Conservation (phyloP, 2,113 vertebrate genomes). For the Sciurus niger region DNA sequence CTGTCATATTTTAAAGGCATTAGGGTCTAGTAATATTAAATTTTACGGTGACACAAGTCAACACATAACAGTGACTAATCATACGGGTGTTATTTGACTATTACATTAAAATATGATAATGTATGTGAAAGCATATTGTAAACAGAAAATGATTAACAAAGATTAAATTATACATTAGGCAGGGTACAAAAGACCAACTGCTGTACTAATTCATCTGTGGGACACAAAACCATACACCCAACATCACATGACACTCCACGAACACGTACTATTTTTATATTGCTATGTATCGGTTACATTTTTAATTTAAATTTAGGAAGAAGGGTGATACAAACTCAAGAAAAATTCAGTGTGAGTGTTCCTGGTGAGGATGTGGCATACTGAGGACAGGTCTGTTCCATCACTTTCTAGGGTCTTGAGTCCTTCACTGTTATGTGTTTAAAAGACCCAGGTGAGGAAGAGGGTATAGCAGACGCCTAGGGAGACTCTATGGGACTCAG, state of each 20-base stretch:
- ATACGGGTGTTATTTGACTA: background rate
- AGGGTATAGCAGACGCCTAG: background rate
- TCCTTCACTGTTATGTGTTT: background rate
- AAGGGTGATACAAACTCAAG: background rate
- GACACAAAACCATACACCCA: background rate
- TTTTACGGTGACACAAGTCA: background rate
- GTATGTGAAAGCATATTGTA: background rate
- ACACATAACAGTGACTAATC: background rate
- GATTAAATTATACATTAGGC: background rate
- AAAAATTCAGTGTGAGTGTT: background rate
- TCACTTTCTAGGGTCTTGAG: background rate
- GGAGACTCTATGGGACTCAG: background rate
- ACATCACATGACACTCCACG: background rate
- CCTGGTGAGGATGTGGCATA: rapidly evolving
- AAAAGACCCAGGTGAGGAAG: background rate
- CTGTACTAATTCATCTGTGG: background rate
- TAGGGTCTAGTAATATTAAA: background rate
- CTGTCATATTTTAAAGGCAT: background rate
- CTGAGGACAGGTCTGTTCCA: rapidly evolving
- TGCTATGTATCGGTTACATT: background rate
- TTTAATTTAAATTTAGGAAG: background rate
- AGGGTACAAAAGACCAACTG: background rate
- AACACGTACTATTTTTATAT: background rate
- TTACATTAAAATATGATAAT: background rate
- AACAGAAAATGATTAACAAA: background rate